Conservation (phyloP, 2,113 vertebrate genomes). For the Dunckerocampus dactyliophorus region DNA sequence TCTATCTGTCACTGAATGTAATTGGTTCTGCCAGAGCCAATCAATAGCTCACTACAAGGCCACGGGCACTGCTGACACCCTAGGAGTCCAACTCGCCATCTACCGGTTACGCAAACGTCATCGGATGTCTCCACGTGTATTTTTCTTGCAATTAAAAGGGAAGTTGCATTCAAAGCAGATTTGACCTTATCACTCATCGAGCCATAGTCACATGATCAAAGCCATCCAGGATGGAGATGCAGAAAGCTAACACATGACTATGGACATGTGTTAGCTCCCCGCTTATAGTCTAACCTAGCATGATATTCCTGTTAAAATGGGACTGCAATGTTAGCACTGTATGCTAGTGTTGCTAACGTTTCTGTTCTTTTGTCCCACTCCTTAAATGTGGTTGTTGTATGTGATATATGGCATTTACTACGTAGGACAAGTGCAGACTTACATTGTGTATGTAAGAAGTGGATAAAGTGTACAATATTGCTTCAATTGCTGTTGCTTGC, state of each 20-base stretch:
- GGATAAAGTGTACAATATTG: no score
- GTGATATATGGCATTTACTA: no score
- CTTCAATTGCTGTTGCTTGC: no score
- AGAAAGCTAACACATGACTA: neutral
- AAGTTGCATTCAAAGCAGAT: neutral
- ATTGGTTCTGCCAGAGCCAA: slow-evolving; percentile 74
- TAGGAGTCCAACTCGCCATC: slow-evolving; percentile 53
- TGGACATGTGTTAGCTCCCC: neutral
- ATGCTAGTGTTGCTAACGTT: no score
- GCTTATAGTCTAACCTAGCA: no score
- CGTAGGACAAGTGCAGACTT: no score
- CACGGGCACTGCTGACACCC: slow-evolving; percentile 51
- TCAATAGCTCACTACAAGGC: slow-evolving; percentile 63
- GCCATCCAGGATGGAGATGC: slow-evolving; percentile 1
- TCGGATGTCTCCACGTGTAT: neutral
- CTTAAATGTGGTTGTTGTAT: no score
- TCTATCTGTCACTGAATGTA: slow-evolving; percentile 68
- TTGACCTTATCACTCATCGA: slow-evolving; percentile 12
- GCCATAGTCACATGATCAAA: slow-evolving; percentile 10
- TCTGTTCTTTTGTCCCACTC: no score
- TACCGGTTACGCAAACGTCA: slow-evolving; percentile 44
- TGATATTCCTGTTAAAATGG: no score
- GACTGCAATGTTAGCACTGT: no score
- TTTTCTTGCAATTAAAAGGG: neutral
- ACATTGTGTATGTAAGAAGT: no score